Evolutionary conservation across 2,888 invertebrate species (phyloP).

Genomic region (Ormyrus rosae): DNA sequence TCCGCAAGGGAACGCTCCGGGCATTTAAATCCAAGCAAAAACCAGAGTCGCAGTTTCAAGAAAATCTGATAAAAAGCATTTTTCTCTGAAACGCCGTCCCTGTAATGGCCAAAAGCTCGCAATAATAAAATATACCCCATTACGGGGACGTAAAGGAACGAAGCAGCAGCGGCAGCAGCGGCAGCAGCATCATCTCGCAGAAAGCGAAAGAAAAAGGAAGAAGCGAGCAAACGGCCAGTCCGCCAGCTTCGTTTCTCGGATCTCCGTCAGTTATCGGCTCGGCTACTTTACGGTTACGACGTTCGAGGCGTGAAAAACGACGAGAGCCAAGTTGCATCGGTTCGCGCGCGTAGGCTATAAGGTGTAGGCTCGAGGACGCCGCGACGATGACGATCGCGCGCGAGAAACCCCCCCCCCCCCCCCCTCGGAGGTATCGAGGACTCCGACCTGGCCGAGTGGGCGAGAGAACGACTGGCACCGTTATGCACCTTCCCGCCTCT

Average conservation of each 20-base stretch:
- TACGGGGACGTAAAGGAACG: too few species aligned
- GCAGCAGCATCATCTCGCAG: too few species aligned
- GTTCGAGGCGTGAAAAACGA: conserved; percentile 19
- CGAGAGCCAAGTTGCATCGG: neutral
- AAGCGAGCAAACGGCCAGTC: conserved; percentile 1
- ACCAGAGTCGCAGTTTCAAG: too few species aligned
- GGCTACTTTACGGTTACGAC: conserved; percentile 15
- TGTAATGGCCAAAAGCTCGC: too few species aligned
- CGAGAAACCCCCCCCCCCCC: neutral
- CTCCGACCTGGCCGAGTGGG: conserved; percentile 42
- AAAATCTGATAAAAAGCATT: too few species aligned
- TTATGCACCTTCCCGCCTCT: conserved; percentile 27
- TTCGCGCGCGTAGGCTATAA: too few species aligned
- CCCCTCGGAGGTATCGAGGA: conserved; percentile 11
- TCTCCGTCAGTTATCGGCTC: conserved; percentile 7
- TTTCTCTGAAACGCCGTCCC: too few species aligned
- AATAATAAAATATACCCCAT: too few species aligned
- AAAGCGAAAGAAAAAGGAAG: neutral
- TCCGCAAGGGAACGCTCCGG: too few species aligned
- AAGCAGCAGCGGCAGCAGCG: too few species aligned
- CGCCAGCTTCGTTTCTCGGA: neutral
- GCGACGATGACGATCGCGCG: neutral
- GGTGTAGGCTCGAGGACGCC: neutral
- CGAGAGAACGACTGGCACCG: conserved; percentile 41
- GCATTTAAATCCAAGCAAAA: too few species aligned